A percentile compares a stretch with the other conserved stretches of the same genome.
Evolutionary conservation across 2,113 vertebrate species (phyloP).

Genomic region (Camelus bactrianus): DNA sequence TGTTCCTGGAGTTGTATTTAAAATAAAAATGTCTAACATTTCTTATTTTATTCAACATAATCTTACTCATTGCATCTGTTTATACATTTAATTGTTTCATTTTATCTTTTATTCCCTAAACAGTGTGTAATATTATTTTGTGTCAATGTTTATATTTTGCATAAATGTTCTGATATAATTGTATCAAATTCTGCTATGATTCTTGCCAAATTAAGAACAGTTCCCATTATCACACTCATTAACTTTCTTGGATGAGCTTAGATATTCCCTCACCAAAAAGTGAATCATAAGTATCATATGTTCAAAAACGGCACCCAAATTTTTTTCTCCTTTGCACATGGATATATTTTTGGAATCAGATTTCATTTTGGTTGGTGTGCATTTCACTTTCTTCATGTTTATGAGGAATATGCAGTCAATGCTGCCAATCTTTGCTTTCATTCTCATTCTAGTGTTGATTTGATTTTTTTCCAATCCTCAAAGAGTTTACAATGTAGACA

Average conservation of each 20-base stretch:
- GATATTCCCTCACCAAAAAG: slow-evolving; percentile 20
- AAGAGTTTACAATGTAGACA: not conserved
- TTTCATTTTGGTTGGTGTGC: not conserved
- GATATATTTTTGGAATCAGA: not conserved
- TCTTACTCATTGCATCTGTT: not conserved
- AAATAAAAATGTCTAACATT: slow-evolving; percentile 53
- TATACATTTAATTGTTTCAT: slow-evolving; percentile 5
- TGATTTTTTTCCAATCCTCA: not conserved
- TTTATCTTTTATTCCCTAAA: slow-evolving; percentile 51
- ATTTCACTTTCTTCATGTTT: not conserved
- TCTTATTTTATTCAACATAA: not conserved
- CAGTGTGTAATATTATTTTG: slow-evolving; percentile 37
- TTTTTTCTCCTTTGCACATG: not conserved
- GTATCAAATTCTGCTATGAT: slow-evolving; percentile 19
- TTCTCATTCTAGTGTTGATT: not conserved
- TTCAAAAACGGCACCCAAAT: not conserved
- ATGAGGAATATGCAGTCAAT: not conserved
- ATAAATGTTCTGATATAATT: slow-evolving; percentile 47
- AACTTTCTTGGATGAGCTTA: slow-evolving; percentile 55
- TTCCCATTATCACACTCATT: slow-evolving; percentile 53
- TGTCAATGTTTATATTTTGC: slow-evolving; percentile 52
- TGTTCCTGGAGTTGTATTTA: not conserved
- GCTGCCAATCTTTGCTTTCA: not conserved
- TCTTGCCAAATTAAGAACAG: slow-evolving; percentile 49
- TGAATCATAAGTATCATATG: slow-evolving; percentile 35